A percentile compares a stretch with the other conserved stretches of the same genome.
Evolutionary conservation across 1,140 invertebrate species (phyloP).

Genomic region (Drosophila bocki): DNA sequence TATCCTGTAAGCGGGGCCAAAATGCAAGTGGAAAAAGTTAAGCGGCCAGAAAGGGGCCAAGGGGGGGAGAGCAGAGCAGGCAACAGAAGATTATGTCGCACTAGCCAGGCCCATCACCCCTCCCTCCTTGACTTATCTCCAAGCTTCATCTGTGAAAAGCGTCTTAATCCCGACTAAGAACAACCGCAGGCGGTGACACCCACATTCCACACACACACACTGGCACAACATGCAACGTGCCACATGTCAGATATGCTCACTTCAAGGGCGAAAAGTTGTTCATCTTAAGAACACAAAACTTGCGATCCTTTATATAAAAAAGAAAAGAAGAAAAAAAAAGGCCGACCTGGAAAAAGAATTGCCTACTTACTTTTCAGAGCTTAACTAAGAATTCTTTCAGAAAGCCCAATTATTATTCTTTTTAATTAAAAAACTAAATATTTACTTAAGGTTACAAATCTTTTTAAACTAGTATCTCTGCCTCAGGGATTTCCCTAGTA

Average conservation of each 20-base stretch:
- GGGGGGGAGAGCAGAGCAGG: background rate
- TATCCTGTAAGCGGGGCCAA: constrained; percentile 59
- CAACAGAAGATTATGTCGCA: constrained; percentile 66
- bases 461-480: background rate
- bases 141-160: constrained; percentile 18
- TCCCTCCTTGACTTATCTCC: no score
- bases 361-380: background rate
- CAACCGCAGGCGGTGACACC: constrained; percentile 54
- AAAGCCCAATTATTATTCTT: no score
- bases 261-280: constrained; percentile 26
- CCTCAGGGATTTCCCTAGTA: background rate
- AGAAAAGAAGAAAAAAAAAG: background rate
- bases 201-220: constrained; percentile 20
- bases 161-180: constrained; percentile 53
- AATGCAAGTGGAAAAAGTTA: constrained; percentile 75
- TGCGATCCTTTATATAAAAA: constrained; percentile 2
- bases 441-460: background rate
- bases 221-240: constrained; percentile 25
- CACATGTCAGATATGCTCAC: constrained; percentile 48
- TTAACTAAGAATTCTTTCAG: no score
- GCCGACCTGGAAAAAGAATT: background rate
- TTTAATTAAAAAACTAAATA: no score
- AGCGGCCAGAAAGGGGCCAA: constrained; percentile 49
- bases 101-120: constrained; percentile 8
- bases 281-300: constrained; percentile 16